Evolutionary conservation across 2,113 vertebrate species (phyloP).

Genomic region (Turdus rufiventris): DNA sequence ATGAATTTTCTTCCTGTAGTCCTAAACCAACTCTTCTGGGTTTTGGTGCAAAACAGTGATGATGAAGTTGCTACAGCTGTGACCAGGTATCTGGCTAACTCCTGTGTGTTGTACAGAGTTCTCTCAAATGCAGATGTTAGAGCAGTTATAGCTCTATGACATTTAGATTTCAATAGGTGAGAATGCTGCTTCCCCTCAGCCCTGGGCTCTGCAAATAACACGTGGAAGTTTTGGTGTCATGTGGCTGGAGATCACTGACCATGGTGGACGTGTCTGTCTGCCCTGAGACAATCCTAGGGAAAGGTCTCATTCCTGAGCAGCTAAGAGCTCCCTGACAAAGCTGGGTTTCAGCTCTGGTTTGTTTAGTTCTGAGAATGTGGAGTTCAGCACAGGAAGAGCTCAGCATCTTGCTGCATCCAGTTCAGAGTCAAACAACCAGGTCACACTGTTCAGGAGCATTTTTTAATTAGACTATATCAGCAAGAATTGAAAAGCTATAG

Average conservation of each 20-base stretch:
- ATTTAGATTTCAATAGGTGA: background rate
- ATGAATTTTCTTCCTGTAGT: slow-evolving; percentile 94
- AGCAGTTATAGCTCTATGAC: background rate
- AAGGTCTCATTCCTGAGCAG: background rate
- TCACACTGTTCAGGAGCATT: background rate
- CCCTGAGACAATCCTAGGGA: background rate
- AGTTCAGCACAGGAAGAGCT: background rate
- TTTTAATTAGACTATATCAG: background rate
- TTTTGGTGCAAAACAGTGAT: slow-evolving; percentile 87
- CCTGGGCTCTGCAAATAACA: background rate
- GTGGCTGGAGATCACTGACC: background rate
- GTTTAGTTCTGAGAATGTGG: background rate
- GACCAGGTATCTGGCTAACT: slow-evolving; percentile 82
- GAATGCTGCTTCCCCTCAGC: background rate
- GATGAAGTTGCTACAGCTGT: slow-evolving; percentile 86
- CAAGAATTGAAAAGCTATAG: background rate
- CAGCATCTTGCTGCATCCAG: background rate
- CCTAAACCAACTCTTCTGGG: slow-evolving; percentile 93
- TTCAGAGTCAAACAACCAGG: background rate
- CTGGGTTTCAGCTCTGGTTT: background rate
- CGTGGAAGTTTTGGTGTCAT: accelerated
- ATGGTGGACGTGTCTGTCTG: background rate
- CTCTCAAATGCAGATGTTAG: background rate
- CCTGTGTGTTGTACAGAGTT: background rate
- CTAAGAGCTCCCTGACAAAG: background rate